Percentiles rank a stretch among this genome's conserved stretches.
Evolutionary conservation across 2,113 vertebrate species (phyloP).

Genomic region (Rutilus rutilus): DNA sequence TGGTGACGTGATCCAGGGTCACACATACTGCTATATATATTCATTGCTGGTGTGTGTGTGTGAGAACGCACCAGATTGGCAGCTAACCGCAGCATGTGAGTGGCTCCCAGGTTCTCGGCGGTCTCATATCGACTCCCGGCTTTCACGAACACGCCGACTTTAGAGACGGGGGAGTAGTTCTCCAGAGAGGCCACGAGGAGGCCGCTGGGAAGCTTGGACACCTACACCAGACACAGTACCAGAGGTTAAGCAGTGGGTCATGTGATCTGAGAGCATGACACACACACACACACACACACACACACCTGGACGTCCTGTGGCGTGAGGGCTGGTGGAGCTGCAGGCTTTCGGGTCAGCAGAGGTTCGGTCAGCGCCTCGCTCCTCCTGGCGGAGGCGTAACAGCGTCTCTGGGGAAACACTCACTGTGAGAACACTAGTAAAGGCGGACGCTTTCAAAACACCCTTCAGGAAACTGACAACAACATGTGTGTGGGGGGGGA

Average conservation of each 20-base stretch:
- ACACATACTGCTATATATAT: too few species aligned
- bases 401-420: constrained; percentile 65
- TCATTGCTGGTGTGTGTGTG: too few species aligned
- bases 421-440: not conserved
- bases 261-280: not conserved
- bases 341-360: constrained; percentile 28
- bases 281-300: too few species aligned
- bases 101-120: constrained; percentile 78
- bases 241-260: not conserved
- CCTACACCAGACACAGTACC: constrained; percentile 66
- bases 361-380: constrained; percentile 64
- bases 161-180: constrained; percentile 86
- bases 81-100: constrained; percentile 88
- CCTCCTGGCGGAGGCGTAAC: constrained; percentile 68
- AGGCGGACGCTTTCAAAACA: too few species aligned
- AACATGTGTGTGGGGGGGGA: too few species aligned
- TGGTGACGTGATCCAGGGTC: too few species aligned
- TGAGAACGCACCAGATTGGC: constrained; percentile 81
- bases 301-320: constrained; percentile 71
- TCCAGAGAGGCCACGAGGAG: constrained; percentile 90
- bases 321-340: constrained; percentile 35
- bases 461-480: too few species aligned
- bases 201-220: constrained; percentile 90
- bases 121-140: constrained; percentile 89
- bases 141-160: constrained; percentile 90